phyloP scores from a whole-genome alignment of 2,888 invertebrate genomes.

The Anticlea derivata region DNA sequence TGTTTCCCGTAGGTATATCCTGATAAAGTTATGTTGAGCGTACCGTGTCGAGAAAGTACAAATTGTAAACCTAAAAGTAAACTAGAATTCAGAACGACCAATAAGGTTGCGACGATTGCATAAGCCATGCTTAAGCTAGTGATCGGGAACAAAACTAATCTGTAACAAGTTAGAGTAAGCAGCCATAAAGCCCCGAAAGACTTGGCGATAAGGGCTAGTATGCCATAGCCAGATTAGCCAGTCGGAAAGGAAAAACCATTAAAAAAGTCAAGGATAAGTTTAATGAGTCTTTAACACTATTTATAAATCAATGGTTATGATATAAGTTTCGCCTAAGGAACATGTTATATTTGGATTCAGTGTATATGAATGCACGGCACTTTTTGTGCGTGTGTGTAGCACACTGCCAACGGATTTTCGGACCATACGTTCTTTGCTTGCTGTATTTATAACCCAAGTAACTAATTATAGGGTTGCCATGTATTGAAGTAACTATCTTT shows the following conservation, averaged over 20 bases:
- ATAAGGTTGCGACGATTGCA: no score
- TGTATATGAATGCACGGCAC: slow-evolving; percentile 6
- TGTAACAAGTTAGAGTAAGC: no score
- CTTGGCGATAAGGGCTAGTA: no score
- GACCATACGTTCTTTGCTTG: background rate
- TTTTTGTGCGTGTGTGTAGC: slow-evolving; percentile 4
- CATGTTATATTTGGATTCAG: background rate
- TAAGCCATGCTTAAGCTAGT: no score
- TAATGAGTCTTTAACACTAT: no score
- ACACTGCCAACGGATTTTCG: slow-evolving; percentile 9
- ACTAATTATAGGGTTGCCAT: slow-evolving; percentile 5
- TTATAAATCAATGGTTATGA: slow-evolving; percentile 6
- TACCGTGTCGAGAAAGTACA: background rate
- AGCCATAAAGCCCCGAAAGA: no score
- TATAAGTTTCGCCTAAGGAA: background rate
- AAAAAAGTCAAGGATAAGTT: no score
- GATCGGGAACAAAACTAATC: background rate
- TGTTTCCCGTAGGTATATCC: slow-evolving; percentile 1
- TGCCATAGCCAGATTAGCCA: no score
- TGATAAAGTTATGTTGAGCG: background rate
- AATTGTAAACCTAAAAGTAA: slow-evolving; percentile 1
- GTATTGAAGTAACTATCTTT: background rate
- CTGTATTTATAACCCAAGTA: slow-evolving; percentile 4
- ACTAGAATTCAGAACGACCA: background rate
- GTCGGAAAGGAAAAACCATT: no score